Evolutionary conservation across 2,113 vertebrate species (phyloP).

Genomic region (Melanocharis versteri): DNA sequence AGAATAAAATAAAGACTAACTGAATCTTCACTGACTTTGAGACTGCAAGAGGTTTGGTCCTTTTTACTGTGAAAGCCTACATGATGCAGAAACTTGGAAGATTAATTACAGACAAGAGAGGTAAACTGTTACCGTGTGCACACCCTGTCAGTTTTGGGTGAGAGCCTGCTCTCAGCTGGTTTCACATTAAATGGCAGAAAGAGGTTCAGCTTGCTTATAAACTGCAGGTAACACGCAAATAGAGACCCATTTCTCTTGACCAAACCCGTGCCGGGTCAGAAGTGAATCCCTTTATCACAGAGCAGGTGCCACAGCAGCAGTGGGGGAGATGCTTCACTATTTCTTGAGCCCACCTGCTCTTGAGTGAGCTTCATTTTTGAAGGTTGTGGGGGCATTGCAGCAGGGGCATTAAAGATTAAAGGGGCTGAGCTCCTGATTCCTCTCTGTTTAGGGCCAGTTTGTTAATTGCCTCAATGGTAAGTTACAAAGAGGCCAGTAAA

Average conservation of each 20-base stretch:
- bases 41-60: background rate
- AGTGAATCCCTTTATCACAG: background rate
- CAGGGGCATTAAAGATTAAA: background rate
- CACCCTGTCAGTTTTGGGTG: background rate
- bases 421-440: background rate
- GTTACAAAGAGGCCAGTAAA: background rate
- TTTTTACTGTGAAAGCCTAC: background rate
- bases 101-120: background rate
- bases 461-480: background rate
- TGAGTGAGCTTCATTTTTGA: background rate
- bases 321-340: background rate
- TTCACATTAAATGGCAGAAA: background rate
- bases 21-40: slow-evolving; percentile 29
- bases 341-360: background rate
- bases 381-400: background rate
- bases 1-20: slow-evolving; percentile 46
- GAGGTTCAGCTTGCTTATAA: background rate
- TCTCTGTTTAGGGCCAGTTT: background rate
- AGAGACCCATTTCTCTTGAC: background rate
- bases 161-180: background rate
- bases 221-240: background rate
- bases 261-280: background rate
- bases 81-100: background rate
- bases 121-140: background rate
- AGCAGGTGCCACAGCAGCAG: background rate